Conservation (phyloP, 2,113 vertebrate genomes). For the Engraulis encrasicolus region DNA sequence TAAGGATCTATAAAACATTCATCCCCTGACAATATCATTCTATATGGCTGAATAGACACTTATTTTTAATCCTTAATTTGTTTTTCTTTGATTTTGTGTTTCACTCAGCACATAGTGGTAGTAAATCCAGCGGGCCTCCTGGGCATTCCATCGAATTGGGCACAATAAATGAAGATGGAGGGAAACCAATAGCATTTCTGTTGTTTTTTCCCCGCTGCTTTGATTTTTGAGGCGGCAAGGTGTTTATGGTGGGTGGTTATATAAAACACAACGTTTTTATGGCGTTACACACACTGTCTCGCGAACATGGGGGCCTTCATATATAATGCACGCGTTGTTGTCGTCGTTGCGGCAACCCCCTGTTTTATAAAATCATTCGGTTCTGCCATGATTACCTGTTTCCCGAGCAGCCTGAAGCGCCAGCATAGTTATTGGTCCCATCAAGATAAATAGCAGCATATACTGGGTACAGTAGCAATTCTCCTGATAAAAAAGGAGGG, state of each 20-base stretch:
- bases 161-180: background rate
- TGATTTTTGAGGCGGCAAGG: background rate
- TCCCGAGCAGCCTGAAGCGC: background rate
- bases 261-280: background rate
- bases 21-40: slow-evolving; percentile 29
- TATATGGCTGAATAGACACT: slow-evolving; percentile 29
- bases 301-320: background rate
- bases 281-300: background rate
- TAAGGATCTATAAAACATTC: slow-evolving; percentile 40
- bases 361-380: background rate
- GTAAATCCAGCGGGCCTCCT: slow-evolving; percentile 1
- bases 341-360: background rate
- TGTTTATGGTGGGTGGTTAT: background rate
- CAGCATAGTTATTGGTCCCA: background rate
- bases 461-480: background rate
- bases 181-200: background rate
- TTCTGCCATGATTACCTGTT: background rate
- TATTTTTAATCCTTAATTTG: slow-evolving; percentile 37
- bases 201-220: background rate
- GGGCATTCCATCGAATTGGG: background rate
- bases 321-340: background rate
- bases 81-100: slow-evolving; percentile 36
- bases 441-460: background rate
- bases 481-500: background rate
- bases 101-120: slow-evolving; percentile 1